Percentiles rank a stretch among this genome's conserved stretches.
Conservation (phyloP, 30 jellyfish, hydroid and myxozoan genomes). For the Clytia hemisphaerica region DNA sequence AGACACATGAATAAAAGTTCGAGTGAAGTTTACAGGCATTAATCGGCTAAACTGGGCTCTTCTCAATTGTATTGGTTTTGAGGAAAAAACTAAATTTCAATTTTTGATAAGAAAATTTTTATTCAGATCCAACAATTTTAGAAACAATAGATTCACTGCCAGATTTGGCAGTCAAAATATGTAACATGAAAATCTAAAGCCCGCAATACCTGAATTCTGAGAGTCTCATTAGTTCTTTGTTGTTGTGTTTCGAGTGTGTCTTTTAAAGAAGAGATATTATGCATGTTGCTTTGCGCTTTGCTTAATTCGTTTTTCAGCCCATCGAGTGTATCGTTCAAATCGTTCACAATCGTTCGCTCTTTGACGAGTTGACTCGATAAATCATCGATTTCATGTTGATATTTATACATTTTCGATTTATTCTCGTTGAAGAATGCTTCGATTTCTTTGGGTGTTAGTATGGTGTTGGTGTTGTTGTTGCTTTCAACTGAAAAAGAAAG, state of each 20-base stretch:
- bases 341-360: conserved; percentile 1
- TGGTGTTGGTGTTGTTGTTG: background rate
- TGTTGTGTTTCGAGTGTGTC: conserved; percentile 54
- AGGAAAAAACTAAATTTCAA: no score
- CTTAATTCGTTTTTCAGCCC: background rate
- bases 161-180: no score
- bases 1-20: background rate
- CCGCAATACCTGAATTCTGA: conserved; percentile 42
- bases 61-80: no score
- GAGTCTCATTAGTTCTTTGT: conserved; percentile 61
- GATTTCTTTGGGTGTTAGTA: background rate
- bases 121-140: no score
- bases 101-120: no score
- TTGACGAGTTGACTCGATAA: background rate
- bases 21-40: no score
- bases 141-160: no score
- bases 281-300: background rate
- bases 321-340: conserved; percentile 3
- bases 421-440: background rate
- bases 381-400: conserved; percentile 1
- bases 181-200: no score
- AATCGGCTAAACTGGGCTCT: no score
- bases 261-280: conserved; percentile 2
- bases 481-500: background rate
- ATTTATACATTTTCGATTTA: background rate